Evolutionary conservation across 2,797 vertebrate species (phyloP), one percentile per base, ranked within the genome.

Genomic region (Protonibea diacanthus): DNA sequence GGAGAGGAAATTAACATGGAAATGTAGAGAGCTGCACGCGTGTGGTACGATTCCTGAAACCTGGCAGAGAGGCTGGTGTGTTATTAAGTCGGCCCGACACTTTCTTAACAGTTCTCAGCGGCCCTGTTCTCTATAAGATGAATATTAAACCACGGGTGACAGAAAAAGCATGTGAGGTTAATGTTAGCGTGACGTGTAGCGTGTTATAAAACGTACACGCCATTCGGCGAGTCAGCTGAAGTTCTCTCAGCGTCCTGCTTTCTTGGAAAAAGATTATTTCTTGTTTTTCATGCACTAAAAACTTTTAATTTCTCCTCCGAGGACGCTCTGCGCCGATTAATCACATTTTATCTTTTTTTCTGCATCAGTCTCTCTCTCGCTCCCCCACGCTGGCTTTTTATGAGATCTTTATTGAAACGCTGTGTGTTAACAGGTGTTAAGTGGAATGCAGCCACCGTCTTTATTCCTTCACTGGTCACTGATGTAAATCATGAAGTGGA

Each of bases 1-100:
- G 66, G 63, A 66, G 61, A 78, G 86, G 83, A 89, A 92, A 89
- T 88, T 51, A 78, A 81, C 63, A 71, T 25, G 49, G 80, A 86
- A 80, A 86, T 58, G n/a, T 52, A 76, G 70, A 60, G 48, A 20
- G 53, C 33, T 53, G 49, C 52, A 58, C 64, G 62, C 74, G 78
- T 79, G 84, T 75, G 82, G 81, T 64, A 65, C 52, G 47, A 76
- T 81, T 80, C 75, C 44, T 44, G 47, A 84, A 33, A 67, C n/a
- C 62, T 78, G 70, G 67, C 64, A 78, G 25, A 29, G 74, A 70
- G 55, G 56, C 51, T 29, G 13, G 40, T 76, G 53, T 81, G 72
- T 64, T 68, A 70, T 85, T 71, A 74, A 75, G 52, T 64, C 56
- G 55, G 42, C 66, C 61, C 17, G 14, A 78, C 52, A 83, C 71